Evolutionary conservation across 2,797 vertebrate genomes (phyloP).

Genomic region (Eupleurogrammus muticus): DNA sequence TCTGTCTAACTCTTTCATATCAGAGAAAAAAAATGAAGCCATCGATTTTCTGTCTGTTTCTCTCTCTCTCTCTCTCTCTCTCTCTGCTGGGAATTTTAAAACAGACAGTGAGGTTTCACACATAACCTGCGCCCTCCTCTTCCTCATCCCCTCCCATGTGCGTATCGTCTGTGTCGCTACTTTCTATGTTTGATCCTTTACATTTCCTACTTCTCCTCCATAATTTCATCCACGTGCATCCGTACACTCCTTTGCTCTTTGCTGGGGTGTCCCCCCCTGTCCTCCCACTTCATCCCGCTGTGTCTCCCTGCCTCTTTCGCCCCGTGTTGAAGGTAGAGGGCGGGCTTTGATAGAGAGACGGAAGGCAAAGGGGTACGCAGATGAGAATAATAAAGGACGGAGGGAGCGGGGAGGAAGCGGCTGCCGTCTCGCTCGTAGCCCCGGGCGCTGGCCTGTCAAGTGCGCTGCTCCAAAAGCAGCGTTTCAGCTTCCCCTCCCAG

Average conservation of each 20-base stretch:
- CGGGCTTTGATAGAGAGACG: conserved; percentile 34
- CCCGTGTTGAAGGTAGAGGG: conserved; percentile 17
- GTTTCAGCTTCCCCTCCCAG: conserved; percentile 38
- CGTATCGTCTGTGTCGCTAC: neutral
- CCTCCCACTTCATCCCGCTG: conserved; percentile 1
- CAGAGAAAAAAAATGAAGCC: conserved; percentile 73
- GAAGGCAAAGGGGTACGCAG: conserved; percentile 29
- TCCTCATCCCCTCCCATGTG: neutral
- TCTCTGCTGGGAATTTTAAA: conserved; percentile 80
- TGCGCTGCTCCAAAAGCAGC: conserved; percentile 29
- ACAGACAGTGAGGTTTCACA: conserved; percentile 75
- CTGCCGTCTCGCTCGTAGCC: conserved; percentile 38
- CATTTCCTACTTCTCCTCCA: neutral
- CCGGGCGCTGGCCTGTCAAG: conserved; percentile 49
- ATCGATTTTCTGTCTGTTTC: conserved; percentile 84
- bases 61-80: conserved; percentile 72
- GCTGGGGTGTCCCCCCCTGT: neutral
- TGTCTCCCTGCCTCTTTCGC: conserved; percentile 13
- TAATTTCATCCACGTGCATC: neutral
- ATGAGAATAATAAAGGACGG: conserved; percentile 17
- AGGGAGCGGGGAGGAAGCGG: neutral
- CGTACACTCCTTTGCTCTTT: neutral
- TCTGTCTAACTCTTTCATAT: conserved; percentile 75
- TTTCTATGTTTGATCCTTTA: neutral
- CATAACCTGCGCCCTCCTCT: neutral